Evolutionary conservation across 2,113 vertebrate genomes (phyloP), one percentile per base, ranked within the genome.

Genomic region (Dicentrarchus labrax): DNA sequence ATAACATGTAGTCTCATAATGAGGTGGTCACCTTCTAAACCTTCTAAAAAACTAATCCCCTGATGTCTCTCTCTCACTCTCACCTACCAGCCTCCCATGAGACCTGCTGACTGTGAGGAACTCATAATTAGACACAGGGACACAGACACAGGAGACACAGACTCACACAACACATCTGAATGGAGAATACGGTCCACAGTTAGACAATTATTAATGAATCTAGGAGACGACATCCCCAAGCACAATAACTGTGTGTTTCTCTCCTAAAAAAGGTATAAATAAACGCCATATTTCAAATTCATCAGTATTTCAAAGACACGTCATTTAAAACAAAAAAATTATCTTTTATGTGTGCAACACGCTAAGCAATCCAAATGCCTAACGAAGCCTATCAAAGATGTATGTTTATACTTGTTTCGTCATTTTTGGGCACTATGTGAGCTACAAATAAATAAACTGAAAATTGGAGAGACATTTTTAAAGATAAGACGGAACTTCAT

Each of bases 1-100:
- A 93, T 73, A 92, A 86, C 78, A 80, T 73, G 82, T 78, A 86
- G 80, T 86, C 85, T 65, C 86, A 89, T 92, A 92, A 94, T 94
- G 91, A 94, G 91, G 88, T 91, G 86, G 92, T 84, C 92, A 93
- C 92, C 92, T 88, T 88, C 81, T 89, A 90, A 91, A 90, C 92
- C 89, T 80, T 76, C 84, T 87, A 62, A 89, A 47, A 90, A 91
- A 85, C 82, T 0, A 88, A 89, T 89, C 78, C 89, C 80, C 84
- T 71, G 50, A 86, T 83, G 78, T 77, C 69, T 84, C 75, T 71
- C 82, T 71, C 80, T 73, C 61, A 57, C 81, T 75, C 88, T 83
- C 90, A 93, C 86, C 90, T 84, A 50, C 19, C 76, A 80, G 83
- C 68, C 78, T 90, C 92, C 88, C 86, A 70, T 51, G 80, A 84